Percentiles rank a stretch among this genome's conserved stretches.
phyloP scores from a whole-genome alignment of 2,113 vertebrate species.

The Mirounga angustirostris region DNA sequence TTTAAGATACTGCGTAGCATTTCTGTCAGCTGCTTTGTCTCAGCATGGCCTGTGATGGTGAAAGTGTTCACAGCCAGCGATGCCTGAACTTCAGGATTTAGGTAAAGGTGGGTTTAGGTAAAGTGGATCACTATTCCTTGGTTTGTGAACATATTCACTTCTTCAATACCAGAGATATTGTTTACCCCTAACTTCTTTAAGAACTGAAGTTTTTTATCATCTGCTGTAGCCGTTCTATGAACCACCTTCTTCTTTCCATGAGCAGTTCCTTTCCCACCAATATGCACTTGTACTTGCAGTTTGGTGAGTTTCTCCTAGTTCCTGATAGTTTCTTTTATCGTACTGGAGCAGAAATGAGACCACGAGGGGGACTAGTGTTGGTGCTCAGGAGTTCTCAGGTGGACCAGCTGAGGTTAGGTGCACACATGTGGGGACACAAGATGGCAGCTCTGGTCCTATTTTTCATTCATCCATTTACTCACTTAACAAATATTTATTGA shows the following conservation, averaged over 20 bases:
- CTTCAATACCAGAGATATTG: neutral
- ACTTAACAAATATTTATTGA: neutral
- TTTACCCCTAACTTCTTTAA: neutral
- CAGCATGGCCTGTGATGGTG: neutral
- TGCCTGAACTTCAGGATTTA: neutral
- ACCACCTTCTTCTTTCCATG: neutral
- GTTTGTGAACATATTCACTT: neutral
- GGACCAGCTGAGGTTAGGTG: neutral
- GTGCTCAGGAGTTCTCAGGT: neutral
- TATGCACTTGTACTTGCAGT: neutral
- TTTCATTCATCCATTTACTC: neutral
- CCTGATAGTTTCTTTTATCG: neutral
- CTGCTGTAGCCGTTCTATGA: neutral
- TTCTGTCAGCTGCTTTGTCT: neutral
- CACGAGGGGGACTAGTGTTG: neutral
- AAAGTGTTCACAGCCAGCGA: neutral
- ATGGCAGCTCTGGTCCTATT: neutral
- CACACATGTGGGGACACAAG: neutral
- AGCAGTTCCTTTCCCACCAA: neutral
- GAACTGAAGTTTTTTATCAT: neutral
- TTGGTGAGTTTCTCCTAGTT: neutral
- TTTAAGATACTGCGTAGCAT: neutral
- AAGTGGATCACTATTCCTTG: neutral
- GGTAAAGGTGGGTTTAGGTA: neutral
- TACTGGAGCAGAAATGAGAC: neutral